A percentile compares a stretch with the other conserved stretches of the same genome.
Evolutionary conservation across 2,888 invertebrate genomes (phyloP).

Genomic region (Erynnis tages): DNA sequence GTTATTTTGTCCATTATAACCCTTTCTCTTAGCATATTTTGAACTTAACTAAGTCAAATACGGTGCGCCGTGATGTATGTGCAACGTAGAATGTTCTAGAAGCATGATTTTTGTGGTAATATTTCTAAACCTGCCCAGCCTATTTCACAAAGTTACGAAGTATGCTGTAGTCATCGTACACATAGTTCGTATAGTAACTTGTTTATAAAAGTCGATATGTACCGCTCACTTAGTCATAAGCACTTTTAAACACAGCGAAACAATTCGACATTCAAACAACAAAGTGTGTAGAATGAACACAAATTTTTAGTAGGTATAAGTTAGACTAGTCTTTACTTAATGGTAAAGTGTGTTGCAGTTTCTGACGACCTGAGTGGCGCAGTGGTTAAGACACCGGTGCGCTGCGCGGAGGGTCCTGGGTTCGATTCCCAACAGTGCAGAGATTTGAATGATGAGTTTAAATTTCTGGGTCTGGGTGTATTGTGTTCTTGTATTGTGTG

Average conservation of each 20-base stretch:
- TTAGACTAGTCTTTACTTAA: no score
- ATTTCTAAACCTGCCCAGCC: constrained; percentile 17
- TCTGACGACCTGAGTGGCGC: no score
- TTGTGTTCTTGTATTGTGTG: no score
- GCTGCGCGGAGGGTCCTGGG: no score
- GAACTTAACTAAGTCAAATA: background rate
- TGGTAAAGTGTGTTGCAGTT: no score
- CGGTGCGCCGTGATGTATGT: background rate
- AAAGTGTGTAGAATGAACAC: no score
- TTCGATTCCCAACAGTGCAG: no score
- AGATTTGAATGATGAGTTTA: no score
- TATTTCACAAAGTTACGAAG: constrained; percentile 16
- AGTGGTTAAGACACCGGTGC: no score
- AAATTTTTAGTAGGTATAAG: no score
- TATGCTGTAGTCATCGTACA: background rate
- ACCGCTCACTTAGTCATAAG: constrained; percentile 23
- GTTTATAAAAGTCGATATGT: constrained; percentile 23
- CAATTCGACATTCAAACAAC: no score
- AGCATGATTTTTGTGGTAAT: background rate
- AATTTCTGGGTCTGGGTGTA: no score
- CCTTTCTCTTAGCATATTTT: constrained; percentile 20
- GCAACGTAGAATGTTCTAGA: constrained; percentile 7
- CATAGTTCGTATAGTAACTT: constrained; percentile 19
- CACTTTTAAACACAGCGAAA: constrained; percentile 17
- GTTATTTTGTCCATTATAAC: constrained; percentile 30